Conservation (phyloP, 2,888 invertebrate genomes). For the Automeris io region DNA sequence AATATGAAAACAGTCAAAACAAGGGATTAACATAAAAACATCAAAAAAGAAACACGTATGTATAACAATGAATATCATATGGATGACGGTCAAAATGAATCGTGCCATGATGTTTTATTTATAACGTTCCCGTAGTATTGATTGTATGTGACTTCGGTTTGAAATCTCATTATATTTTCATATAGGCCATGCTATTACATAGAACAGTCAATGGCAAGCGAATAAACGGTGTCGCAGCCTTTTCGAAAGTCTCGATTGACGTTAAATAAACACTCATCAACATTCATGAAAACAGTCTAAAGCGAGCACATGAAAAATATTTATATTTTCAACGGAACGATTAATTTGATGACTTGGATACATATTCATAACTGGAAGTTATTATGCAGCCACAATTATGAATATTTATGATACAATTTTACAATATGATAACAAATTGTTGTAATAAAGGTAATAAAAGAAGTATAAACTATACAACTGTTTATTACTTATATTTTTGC, state of each 20-base stretch:
- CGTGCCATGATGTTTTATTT: not conserved
- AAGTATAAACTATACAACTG: too few species aligned
- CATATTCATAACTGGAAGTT: too few species aligned
- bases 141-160: conserved; percentile 7
- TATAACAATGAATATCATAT: too few species aligned
- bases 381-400: too few species aligned
- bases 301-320: conserved; percentile 11
- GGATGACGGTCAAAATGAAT: not conserved
- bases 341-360: not conserved
- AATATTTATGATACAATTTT: too few species aligned
- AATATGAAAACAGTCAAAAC: too few species aligned
- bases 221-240: conserved; percentile 14
- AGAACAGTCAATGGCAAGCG: conserved; percentile 20
- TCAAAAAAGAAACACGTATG: too few species aligned
- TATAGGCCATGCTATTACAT: conserved; percentile 9
- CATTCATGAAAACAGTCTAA: conserved; percentile 33
- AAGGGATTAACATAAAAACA: too few species aligned
- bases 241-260: conserved; percentile 24
- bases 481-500: too few species aligned
- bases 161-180: conserved; percentile 8
- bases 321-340: not conserved
- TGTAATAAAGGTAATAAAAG: too few species aligned
- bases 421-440: too few species aligned
- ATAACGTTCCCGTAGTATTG: not conserved
- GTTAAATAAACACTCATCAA: conserved; percentile 32